A percentile compares a stretch with the other conserved stretches of the same genome.
Evolutionary conservation across 2,888 invertebrate species (phyloP).

Genomic region (Catocala sponsa): DNA sequence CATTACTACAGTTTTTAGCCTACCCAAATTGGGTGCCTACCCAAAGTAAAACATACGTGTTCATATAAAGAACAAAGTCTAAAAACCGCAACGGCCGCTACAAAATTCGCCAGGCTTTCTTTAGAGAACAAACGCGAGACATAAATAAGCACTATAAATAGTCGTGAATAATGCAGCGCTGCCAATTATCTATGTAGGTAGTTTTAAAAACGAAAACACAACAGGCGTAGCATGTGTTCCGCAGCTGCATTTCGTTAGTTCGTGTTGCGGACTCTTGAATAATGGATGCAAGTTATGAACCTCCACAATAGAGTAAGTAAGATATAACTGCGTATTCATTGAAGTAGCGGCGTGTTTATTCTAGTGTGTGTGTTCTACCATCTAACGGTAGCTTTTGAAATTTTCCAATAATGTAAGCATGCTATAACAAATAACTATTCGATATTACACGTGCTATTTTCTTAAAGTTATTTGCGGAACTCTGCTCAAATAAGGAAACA

Average conservation of each 20-base stretch:
- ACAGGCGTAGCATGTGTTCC: constrained; percentile 26
- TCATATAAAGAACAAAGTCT: no score
- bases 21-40: no score
- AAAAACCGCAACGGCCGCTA: no score
- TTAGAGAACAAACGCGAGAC: constrained; percentile 2
- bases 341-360: constrained; percentile 6
- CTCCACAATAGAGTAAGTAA: constrained; percentile 26
- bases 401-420: no score
- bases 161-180: constrained; percentile 19
- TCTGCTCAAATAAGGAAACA: no score
- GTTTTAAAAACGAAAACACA: constrained; percentile 24
- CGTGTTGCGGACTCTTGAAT: constrained; percentile 35
- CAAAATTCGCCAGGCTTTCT: no score
- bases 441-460: not conserved
- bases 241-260: constrained; percentile 27
- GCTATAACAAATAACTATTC: not conserved
- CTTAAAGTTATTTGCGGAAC: not conserved
- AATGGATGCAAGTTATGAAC: constrained; percentile 46
- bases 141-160: constrained; percentile 9
- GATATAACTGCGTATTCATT: constrained; percentile 23
- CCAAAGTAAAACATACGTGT: no score
- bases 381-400: not conserved
- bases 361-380: no score
- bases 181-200: constrained; percentile 25
- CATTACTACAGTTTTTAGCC: no score